Conservation (phyloP, 2,888 invertebrate species). For the Lasioglossum villosulum region DNA sequence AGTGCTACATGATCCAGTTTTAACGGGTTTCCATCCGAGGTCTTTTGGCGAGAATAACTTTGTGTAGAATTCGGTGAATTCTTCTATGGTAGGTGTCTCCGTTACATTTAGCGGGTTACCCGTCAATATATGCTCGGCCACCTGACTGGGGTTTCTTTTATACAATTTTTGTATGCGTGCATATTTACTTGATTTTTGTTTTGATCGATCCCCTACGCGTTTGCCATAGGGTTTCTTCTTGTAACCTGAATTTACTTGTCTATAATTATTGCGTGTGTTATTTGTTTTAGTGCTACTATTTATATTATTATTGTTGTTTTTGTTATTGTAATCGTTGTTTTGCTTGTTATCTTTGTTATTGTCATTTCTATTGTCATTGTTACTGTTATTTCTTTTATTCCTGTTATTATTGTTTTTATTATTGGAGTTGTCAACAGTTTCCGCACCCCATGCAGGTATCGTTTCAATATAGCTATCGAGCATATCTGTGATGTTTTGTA, state of each 20-base stretch:
- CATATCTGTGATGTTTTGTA: background rate
- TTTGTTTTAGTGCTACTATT: too few relatives aligned
- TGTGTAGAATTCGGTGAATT: background rate
- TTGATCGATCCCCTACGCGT: background rate
- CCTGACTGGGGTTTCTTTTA: background rate
- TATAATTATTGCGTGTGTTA: background rate
- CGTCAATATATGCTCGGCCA: background rate
- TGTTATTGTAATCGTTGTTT: too few relatives aligned
- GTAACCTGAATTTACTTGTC: background rate
- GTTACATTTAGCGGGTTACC: background rate
- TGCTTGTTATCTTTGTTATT: too few relatives aligned
- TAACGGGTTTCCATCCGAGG: background rate
- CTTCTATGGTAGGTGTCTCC: background rate
- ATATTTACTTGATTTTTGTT: background rate
- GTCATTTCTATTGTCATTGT: too few relatives aligned
- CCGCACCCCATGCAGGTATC: background rate
- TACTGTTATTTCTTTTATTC: too few relatives aligned
- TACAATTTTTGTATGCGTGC: background rate
- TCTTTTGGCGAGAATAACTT: background rate
- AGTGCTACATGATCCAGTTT: too few relatives aligned
- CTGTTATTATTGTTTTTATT: too few relatives aligned
- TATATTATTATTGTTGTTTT: background rate
- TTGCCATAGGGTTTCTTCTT: background rate
- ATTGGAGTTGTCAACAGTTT: background rate
- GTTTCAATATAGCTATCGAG: background rate